A percentile compares a stretch with the other conserved stretches of the same genome.
Evolutionary conservation across 2,113 vertebrate genomes (phyloP).

Genomic region (Rhinolophus ferrumequinum): DNA sequence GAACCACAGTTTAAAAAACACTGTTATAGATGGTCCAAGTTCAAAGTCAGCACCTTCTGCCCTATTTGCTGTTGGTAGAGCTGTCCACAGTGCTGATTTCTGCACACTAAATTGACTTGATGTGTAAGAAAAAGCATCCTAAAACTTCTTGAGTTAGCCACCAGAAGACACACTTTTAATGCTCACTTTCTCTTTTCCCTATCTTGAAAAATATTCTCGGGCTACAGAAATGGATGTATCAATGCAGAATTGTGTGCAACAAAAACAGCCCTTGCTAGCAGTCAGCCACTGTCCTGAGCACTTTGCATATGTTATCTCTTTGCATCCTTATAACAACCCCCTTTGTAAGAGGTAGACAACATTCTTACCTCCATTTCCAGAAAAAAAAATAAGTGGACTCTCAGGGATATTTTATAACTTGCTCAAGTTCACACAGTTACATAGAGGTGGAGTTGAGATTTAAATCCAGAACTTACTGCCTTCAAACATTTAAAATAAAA

Average conservation of each 20-base stretch:
- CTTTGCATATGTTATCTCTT: background rate
- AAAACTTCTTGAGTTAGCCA: background rate
- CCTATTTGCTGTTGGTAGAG: background rate
- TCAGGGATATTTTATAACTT: conserved; percentile 32
- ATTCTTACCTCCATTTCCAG: conserved; percentile 46
- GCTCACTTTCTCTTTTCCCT: background rate
- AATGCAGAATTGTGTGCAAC: background rate
- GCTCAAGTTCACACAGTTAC: background rate
- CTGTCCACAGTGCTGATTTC: conserved; percentile 60
- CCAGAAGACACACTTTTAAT: background rate
- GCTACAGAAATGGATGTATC: background rate
- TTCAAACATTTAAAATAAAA: conserved; percentile 16
- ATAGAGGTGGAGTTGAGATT: background rate
- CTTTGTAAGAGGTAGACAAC: background rate
- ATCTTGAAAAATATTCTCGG: background rate
- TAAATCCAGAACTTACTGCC: conserved; percentile 19
- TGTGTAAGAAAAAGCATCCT: background rate
- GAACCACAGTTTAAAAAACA: background rate
- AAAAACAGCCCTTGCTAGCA: background rate
- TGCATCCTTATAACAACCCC: background rate
- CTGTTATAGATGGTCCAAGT: background rate
- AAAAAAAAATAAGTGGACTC: conserved; percentile 47
- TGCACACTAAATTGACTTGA: background rate
- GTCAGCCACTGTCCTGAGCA: background rate
- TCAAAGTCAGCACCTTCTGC: background rate